Percentiles rank a stretch among this genome's conserved stretches.
Conservation (phyloP, 2,797 vertebrate species). For the Prionace glauca region DNA sequence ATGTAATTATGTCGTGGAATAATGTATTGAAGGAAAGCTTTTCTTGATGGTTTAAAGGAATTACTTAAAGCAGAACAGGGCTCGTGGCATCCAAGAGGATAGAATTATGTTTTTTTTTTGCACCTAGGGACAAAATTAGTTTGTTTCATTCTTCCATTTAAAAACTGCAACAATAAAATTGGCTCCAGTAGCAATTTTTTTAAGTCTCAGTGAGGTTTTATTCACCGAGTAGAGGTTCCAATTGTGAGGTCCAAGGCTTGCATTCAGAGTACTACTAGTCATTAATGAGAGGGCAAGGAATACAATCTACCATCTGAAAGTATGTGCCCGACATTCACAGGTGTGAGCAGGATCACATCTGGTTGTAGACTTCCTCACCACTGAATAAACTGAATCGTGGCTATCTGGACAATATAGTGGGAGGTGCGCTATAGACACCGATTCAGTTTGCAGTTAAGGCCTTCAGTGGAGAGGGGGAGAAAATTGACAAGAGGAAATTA, state of each 20-base stretch:
- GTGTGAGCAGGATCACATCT: background rate
- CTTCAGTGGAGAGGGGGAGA: background rate
- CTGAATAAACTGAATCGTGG: background rate
- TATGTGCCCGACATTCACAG: background rate
- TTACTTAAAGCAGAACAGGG: background rate
- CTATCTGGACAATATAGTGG: background rate
- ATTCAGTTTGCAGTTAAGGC: background rate
- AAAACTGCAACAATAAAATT: background rate
- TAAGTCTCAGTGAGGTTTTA: background rate
- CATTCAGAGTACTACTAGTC: background rate
- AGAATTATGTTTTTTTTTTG: background rate
- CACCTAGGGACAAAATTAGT: background rate
- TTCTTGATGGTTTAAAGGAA: background rate
- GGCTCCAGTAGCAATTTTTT: background rate
- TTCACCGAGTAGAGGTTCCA: background rate
- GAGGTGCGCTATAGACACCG: background rate
- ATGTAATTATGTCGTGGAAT: background rate
- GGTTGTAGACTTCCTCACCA: background rate
- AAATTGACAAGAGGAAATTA: background rate
- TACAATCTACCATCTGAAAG: background rate
- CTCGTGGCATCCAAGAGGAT: background rate
- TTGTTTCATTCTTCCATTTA: background rate
- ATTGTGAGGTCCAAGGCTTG: background rate
- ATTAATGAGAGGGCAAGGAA: background rate
- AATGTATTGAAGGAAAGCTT: constrained; percentile 2